Percentiles rank a stretch among this genome's conserved stretches.
phyloP scores from a whole-genome alignment of 2,797 vertebrate genomes.

The Acanthopagrus latus region DNA sequence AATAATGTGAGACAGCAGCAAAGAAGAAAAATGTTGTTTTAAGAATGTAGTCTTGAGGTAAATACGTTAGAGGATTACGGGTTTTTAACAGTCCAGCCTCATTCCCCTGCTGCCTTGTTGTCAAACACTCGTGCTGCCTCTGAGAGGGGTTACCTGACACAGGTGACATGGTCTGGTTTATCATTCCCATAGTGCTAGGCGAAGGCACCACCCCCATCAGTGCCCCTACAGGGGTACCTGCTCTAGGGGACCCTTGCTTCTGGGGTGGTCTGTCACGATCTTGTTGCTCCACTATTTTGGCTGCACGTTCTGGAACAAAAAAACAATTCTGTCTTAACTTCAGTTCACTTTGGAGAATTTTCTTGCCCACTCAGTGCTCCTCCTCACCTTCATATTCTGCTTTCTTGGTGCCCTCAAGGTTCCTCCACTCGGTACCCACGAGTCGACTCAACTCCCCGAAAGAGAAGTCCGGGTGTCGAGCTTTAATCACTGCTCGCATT shows the following conservation, averaged over 20 bases:
- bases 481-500: constrained; percentile 98
- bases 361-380: neutral
- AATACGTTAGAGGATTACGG: constrained; percentile 36
- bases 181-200: constrained; percentile 99
- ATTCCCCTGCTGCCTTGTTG: constrained; percentile 76
- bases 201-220: constrained; percentile 98
- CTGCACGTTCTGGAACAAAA: constrained; percentile 93
- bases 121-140: constrained; percentile 82
- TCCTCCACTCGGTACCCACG: constrained; percentile 99
- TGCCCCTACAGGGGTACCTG: constrained; percentile 98
- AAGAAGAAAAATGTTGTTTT: constrained; percentile 56
- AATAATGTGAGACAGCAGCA: constrained; percentile 50
- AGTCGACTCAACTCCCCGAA: constrained; percentile 98
- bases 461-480: constrained; percentile 96
- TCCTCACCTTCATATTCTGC: constrained; percentile 97
- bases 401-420: constrained; percentile 95
- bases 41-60: constrained; percentile 39
- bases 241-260: constrained; percentile 96
- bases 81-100: constrained; percentile 73
- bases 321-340: constrained; percentile 13
- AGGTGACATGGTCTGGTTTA: constrained; percentile 99
- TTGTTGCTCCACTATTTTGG: constrained; percentile 99
- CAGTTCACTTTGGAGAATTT: neutral
- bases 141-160: constrained; percentile 94
- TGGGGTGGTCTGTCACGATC: constrained; percentile 96